Percentiles rank a stretch among this genome's conserved stretches.
Evolutionary conservation across 2,113 vertebrate species (phyloP).

Genomic region (Recurvirostra avosetta): DNA sequence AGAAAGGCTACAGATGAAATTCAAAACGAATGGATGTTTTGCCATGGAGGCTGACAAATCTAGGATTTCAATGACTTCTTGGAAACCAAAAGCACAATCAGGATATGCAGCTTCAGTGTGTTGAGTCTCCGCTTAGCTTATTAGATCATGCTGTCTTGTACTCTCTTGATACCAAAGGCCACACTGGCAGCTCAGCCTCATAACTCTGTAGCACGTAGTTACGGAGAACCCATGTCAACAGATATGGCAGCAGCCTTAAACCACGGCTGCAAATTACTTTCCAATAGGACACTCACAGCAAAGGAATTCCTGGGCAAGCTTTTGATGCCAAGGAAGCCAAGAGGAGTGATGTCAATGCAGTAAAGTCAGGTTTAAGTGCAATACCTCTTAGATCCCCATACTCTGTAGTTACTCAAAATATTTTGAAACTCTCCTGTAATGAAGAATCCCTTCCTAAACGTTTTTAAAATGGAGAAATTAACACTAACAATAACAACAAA

Average conservation of each 20-base stretch:
- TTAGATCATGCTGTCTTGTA: background rate
- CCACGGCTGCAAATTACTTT: background rate
- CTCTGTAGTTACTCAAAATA: background rate
- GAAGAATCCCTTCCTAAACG: background rate
- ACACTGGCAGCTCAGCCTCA: background rate
- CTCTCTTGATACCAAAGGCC: background rate
- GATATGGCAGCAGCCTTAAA: background rate
- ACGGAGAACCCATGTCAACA: background rate
- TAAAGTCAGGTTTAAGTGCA: background rate
- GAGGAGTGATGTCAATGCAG: background rate
- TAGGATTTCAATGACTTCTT: background rate
- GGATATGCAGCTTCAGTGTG: background rate
- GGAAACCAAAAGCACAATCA: background rate
- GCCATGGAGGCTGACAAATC: background rate
- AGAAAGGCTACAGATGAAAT: background rate
- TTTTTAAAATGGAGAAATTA: background rate
- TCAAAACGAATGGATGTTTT: background rate
- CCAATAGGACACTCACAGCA: background rate
- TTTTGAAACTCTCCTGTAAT: background rate
- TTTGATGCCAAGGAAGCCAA: background rate
- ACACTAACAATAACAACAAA: background rate
- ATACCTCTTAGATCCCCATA: background rate
- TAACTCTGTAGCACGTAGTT: background rate
- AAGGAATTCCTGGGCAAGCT: background rate
- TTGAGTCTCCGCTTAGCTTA: background rate